These are phyloP conservation scores for Philopotamus ludificatus DNA, from an alignment of 1,140 invertebrate genomes.

Conservation along the genomic window DNA sequence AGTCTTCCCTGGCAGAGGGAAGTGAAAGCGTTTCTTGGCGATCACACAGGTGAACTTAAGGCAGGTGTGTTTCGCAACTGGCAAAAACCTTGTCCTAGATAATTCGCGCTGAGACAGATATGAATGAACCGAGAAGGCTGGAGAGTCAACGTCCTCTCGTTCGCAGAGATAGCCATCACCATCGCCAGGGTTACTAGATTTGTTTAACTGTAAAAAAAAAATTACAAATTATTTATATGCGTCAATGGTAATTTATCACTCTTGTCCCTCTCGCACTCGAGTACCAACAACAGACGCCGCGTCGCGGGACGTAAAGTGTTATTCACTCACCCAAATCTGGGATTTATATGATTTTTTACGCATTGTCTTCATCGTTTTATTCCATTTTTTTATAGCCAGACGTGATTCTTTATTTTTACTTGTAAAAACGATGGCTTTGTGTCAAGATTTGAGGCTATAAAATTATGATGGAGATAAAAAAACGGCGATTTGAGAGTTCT, in stretches of 20 bases:
- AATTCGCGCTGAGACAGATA: background rate
- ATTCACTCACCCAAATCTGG: no score
- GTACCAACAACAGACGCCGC: no score
- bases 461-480: background rate
- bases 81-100: slow-evolving; percentile 6
- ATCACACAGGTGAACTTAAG: background rate
- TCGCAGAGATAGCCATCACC: no score
- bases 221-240: no score
- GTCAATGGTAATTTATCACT: no score
- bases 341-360: no score
- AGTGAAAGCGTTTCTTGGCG: background rate
- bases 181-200: no score
- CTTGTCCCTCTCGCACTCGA: no score
- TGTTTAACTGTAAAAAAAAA: no score
- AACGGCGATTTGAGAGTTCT: no score
- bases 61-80: background rate
- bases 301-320: no score
- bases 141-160: background rate
- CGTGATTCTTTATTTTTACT: background rate
- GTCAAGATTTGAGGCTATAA: background rate
- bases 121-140: background rate
- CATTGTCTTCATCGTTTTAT: no score
- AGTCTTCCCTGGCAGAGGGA: background rate
- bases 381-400: background rate
- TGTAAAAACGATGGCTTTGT: background rate